Base-by-base conservation (phyloP, 1,140 invertebrate genomes). In the Zaprionus taronus region DNA sequence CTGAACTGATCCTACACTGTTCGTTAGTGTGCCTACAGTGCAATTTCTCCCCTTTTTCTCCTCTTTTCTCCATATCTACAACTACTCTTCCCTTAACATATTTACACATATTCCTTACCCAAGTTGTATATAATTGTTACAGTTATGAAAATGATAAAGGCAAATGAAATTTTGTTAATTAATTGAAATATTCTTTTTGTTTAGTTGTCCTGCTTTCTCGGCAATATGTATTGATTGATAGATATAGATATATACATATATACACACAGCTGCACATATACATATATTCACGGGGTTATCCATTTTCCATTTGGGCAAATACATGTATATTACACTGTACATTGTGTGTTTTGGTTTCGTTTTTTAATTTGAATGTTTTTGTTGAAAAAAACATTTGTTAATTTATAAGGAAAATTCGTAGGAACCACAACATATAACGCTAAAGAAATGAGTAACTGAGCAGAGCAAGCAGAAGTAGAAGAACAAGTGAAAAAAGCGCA, bases 181-280 rank as follows among this genome's bases (percentile, higher is more conserved):
- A 75, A 36, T 22, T 41, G 44, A 17, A 44, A 24, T 49, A 61
- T 69, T 78, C 70, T 72, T 73, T 73, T 71, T 73, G 65, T 72
- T 70, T 68, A 68, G 69, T 71, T 84, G 89, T 92, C 91, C 91
- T 92, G 91, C 91, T 92, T 92, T 92, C 91, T 92, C 91, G 91
- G 91, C 91, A 83, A 83, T 77, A 77, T 71, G 77, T 56, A 71
- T 82, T 80, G 34, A 84, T 77, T 83, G 17, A 28, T 57, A 34
- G 53, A 31, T 68, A 64, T 65, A 74, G 41, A 34, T 41, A 41
- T 41, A 17, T 44, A 9, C 2, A n/a, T 17, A 44, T n/a, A 44
- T 6, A 71, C 58, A 61, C 66, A 72, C 44, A 57, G 53, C 61
- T 64, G 65, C 38, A 69, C 36, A 69, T 34, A 24, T 24, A 24